phyloP scores from a whole-genome alignment of 64 coral and sea anemone species.

The Trachythela sp. region DNA sequence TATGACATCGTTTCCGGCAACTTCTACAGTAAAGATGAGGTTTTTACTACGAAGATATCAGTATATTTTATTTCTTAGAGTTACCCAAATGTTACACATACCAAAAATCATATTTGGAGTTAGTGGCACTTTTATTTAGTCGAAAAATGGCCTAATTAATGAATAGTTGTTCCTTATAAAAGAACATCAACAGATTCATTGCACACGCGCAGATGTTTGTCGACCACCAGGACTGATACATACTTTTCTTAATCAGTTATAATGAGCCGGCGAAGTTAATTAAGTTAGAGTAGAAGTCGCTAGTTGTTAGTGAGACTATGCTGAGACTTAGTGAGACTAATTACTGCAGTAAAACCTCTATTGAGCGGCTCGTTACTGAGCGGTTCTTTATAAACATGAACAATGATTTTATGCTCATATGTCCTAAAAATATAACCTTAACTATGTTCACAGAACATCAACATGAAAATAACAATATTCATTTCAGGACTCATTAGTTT shows the following conservation, averaged over 20 bases:
- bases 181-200: neutral
- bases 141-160: neutral
- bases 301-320: neutral
- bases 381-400: neutral
- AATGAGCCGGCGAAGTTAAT: neutral
- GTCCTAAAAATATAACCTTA: no score
- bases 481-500: no score
- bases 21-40: no score
- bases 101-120: no score
- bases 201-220: neutral
- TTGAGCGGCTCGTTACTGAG: neutral
- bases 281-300: neutral
- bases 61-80: no score
- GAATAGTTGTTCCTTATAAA: neutral
- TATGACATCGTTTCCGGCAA: no score
- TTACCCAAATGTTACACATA: no score
- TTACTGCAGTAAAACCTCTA: neutral
- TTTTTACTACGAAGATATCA: no score
- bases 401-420: neutral
- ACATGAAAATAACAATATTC: no score
- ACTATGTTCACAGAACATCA: no score
- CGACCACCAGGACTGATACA: neutral
- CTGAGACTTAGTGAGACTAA: neutral
- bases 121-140: no score
- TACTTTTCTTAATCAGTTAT: neutral